phyloP scores from a whole-genome alignment of 2,797 vertebrate species.

The Ispidina lecontei region DNA sequence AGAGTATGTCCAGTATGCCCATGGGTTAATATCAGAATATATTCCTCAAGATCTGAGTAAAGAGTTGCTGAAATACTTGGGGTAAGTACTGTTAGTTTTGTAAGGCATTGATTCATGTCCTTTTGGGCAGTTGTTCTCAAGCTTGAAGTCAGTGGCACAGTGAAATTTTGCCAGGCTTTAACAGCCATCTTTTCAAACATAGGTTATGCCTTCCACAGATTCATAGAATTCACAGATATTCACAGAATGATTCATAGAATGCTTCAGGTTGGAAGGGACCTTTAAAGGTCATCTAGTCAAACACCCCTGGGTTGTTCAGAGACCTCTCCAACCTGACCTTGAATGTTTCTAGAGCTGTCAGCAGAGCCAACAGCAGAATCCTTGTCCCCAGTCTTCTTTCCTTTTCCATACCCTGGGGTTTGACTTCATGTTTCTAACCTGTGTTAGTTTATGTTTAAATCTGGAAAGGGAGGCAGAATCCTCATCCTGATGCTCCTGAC shows the following conservation, averaged over 20 bases:
- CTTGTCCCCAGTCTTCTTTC: neutral
- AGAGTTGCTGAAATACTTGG: slow-evolving; percentile 85
- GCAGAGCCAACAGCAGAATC: neutral
- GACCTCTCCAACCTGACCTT: neutral
- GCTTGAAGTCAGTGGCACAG: neutral
- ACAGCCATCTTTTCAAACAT: neutral
- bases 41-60: slow-evolving; percentile 88
- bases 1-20: slow-evolving; percentile 91
- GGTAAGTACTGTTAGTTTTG: slow-evolving; percentile 79
- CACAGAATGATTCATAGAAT: neutral
- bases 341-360: neutral
- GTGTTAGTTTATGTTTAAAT: neutral
- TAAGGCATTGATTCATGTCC: neutral
- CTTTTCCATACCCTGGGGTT: neutral
- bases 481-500: neutral
- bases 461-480: neutral
- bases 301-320: neutral
- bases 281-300: neutral
- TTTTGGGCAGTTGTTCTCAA: neutral
- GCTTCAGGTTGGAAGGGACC: neutral
- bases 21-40: slow-evolving; percentile 95
- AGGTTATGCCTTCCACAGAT: neutral
- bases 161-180: neutral
- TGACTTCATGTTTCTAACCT: neutral
- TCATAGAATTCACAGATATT: no score